Evolutionary conservation across 1,140 invertebrate species (phyloP).

Genomic region (Portunus trituberculatus): DNA sequence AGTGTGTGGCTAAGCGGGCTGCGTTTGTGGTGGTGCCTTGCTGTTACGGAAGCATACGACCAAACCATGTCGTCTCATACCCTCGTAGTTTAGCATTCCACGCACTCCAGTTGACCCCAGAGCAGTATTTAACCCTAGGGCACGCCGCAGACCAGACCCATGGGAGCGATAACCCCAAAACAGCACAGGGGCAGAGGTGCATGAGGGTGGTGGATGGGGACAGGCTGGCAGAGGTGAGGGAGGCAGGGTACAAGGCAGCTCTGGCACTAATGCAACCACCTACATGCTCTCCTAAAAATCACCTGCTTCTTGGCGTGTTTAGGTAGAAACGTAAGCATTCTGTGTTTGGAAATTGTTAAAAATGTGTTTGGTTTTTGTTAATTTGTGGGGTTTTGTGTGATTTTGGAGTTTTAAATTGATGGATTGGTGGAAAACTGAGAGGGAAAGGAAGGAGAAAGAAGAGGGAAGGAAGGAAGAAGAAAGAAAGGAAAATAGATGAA

Average conservation of each 20-base stretch:
- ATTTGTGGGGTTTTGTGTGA: too few relatives aligned
- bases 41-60: conserved; percentile 94
- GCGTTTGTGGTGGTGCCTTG: conserved; percentile 95
- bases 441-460: too few relatives aligned
- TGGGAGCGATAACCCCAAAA: conserved; percentile 86
- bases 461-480: too few relatives aligned
- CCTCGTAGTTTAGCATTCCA: conserved; percentile 83
- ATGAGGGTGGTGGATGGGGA: conserved; percentile 95
- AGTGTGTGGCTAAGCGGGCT: conserved; percentile 88
- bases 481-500: too few relatives aligned
- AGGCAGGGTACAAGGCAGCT: conserved; percentile 88
- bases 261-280: conserved; percentile 89
- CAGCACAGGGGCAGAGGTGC: conserved; percentile 87
- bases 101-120: conserved; percentile 84
- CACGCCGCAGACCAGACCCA: conserved; percentile 95
- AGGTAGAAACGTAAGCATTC: too few relatives aligned
- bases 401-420: too few relatives aligned
- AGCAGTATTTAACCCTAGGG: conserved; percentile 89
- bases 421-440: too few relatives aligned
- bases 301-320: conserved; percentile 87
- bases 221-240: conserved; percentile 86
- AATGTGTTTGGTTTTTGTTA: too few relatives aligned
- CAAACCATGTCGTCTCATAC: conserved; percentile 87
- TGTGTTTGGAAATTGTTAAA: too few relatives aligned
- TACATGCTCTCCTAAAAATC: conserved; percentile 95